Conservation (phyloP, 2,113 vertebrate genomes). For the Coturnix japonica region DNA sequence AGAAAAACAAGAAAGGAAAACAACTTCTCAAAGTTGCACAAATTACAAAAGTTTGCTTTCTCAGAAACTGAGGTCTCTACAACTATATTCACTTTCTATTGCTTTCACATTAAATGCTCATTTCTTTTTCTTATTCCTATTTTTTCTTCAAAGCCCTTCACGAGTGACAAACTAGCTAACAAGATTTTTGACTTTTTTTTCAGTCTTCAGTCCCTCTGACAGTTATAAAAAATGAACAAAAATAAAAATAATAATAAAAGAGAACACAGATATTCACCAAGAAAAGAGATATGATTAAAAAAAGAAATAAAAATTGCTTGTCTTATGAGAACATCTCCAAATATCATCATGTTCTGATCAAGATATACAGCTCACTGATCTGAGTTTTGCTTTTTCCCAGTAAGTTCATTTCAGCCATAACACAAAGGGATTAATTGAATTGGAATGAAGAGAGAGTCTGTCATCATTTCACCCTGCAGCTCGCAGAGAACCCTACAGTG, state of each 20-base stretch:
- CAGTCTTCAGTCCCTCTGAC: neutral
- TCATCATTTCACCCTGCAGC: neutral
- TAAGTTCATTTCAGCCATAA: neutral
- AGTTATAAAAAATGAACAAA: neutral
- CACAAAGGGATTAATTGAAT: neutral
- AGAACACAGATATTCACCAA: neutral
- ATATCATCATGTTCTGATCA: neutral
- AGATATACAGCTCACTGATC: neutral
- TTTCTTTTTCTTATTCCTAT: neutral
- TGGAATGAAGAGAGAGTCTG: rapidly evolving
- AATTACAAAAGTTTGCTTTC: neutral
- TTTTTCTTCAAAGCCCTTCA: neutral
- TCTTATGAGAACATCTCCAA: neutral
- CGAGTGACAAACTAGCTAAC: neutral
- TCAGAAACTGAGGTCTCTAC: neutral
- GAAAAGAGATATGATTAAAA: neutral
- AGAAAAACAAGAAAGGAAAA: no score
- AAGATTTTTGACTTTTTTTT: no score
- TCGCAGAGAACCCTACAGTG: no score
- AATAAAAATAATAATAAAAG: neutral
- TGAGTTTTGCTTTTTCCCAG: neutral
- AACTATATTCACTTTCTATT: neutral
- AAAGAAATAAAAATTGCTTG: neutral
- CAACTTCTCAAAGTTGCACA: rapidly evolving
- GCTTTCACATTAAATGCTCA: neutral